Percentiles rank a stretch among this genome's conserved stretches.
Evolutionary conservation across 1,140 invertebrate species (phyloP).

Genomic region (Luehdorfia chinensis): DNA sequence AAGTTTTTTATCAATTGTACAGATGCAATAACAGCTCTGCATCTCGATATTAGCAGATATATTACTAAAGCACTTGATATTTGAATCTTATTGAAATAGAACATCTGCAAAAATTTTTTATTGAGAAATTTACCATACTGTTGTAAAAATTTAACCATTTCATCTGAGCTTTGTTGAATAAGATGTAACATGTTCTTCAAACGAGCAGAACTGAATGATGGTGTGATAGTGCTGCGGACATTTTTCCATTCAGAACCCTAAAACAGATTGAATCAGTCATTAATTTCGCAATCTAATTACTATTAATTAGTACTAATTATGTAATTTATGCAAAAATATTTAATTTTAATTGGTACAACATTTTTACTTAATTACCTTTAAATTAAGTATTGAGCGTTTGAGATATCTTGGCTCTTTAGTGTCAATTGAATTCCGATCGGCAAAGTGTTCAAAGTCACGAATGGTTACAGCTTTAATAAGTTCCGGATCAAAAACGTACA

Average conservation of each 20-base stretch:
- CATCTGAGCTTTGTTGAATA: slow-evolving; percentile 45
- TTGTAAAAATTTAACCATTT: slow-evolving; percentile 49
- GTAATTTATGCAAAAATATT: too few relatives aligned
- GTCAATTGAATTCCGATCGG: slow-evolving; percentile 58
- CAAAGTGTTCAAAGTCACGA: slow-evolving; percentile 79
- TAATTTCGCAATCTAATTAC: too few relatives aligned
- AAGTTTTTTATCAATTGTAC: too few relatives aligned
- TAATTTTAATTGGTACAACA: too few relatives aligned
- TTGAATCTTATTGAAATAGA: neutral
- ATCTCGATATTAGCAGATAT: too few relatives aligned
- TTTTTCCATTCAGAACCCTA: slow-evolving; percentile 61
- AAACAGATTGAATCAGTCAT: neutral
- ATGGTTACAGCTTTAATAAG: slow-evolving; percentile 77
- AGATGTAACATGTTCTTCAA: slow-evolving; percentile 58
- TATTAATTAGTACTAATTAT: neutral
- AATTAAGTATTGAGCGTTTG: slow-evolving; percentile 44
- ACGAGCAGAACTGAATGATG: slow-evolving; percentile 56
- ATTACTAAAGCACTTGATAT: too few relatives aligned
- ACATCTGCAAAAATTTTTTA: slow-evolving; percentile 2
- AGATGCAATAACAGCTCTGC: too few relatives aligned
- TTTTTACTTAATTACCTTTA: slow-evolving; percentile 51
- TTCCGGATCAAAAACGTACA: slow-evolving; percentile 74
- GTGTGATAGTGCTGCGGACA: slow-evolving; percentile 54
- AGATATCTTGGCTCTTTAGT: slow-evolving; percentile 46
- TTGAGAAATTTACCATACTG: slow-evolving; percentile 49